Conservation (phyloP, 2,888 invertebrate species). For the Drosophila maculinotata region DNA sequence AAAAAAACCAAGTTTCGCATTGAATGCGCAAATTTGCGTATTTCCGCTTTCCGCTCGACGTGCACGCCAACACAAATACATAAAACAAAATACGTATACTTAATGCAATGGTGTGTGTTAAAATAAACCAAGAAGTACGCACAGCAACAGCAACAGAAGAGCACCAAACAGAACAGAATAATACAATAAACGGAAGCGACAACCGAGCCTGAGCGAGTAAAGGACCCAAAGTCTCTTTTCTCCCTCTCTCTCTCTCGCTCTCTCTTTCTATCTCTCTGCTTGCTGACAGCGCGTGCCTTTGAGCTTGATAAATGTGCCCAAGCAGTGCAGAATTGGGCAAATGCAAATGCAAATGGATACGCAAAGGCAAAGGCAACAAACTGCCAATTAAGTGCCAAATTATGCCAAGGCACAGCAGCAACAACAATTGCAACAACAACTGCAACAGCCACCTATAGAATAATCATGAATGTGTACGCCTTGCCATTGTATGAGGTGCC, state of each 20-base stretch:
- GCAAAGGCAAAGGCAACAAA: slow-evolving; percentile 50
- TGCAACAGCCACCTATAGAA: slow-evolving; percentile 14
- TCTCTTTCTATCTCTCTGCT: neutral
- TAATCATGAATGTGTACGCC: neutral
- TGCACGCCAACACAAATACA: slow-evolving; percentile 18
- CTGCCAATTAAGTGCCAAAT: slow-evolving; percentile 78
- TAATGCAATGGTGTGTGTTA: slow-evolving; percentile 24
- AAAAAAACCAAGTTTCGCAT: slow-evolving; percentile 25
- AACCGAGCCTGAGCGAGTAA: slow-evolving; percentile 17
- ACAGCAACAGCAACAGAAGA: slow-evolving; percentile 17
- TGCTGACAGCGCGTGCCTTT: slow-evolving; percentile 43
- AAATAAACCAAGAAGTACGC: slow-evolving; percentile 22
- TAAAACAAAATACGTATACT: slow-evolving; percentile 11
- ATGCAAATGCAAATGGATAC: slow-evolving; percentile 11
- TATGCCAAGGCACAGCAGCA: slow-evolving; percentile 54
- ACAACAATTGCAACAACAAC: slow-evolving; percentile 25
- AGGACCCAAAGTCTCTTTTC: neutral
- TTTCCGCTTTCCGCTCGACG: slow-evolving; percentile 59
- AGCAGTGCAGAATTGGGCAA: neutral
- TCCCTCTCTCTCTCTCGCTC: neutral
- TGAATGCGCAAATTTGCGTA: slow-evolving; percentile 62
- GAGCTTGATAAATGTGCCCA: slow-evolving; percentile 72
- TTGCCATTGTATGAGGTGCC: too few species aligned
- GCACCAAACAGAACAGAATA: slow-evolving; percentile 19
- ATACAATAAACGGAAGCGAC: slow-evolving; percentile 35